Evolutionary conservation across 2,797 vertebrate species (phyloP), one percentile per base, ranked within the genome.

Genomic region (Diplodus puntazzo): DNA sequence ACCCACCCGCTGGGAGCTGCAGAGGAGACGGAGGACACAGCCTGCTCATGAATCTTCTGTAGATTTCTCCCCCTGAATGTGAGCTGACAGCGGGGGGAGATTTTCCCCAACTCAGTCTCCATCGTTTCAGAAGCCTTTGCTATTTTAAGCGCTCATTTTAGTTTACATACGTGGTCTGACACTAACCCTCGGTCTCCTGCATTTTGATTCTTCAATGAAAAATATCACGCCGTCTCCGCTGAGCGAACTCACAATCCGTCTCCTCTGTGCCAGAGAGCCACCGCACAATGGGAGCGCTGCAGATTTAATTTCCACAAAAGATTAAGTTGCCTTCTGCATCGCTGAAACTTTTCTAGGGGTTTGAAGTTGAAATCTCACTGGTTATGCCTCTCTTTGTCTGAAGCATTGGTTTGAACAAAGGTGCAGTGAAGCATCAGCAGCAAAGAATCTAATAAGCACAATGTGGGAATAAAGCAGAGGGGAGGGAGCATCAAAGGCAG

Each of bases 401-500:
- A 83, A 88, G 83, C 77, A 62, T 81, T 77, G 88, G 87, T 85
- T 84, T 84, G 90, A 93, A 93, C 88, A 93, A 93, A 93, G 91
- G 90, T 93, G 90, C 92, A 91, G 82, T 87, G 90, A 93, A 93
- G 93, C 92, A 92, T 91, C 91, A 70, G 84, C 84, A 73, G 91
- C 83, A 87, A 85, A 82, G 86, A 95, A 96, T 92, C 92, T 93
- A 93, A 94, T 93, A 93, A 94, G 96, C 96, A 94, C 86, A 87
- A 90, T 91, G 92, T 88, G 88, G 89, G 91, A 93, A 92, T 91
- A 92, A 93, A 93, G 96, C 96, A 96, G 94, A 96, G 95, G 95
- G 96, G 96, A 97, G 95, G 95, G 94, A 98, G 96, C 96, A 97
- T 99, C 97, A 99, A 99, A 99, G 97, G 96, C 95, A 94, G 92